Evolutionary conservation across 2,797 vertebrate genomes (phyloP).

Genomic region (Propithecus deckenii): DNA sequence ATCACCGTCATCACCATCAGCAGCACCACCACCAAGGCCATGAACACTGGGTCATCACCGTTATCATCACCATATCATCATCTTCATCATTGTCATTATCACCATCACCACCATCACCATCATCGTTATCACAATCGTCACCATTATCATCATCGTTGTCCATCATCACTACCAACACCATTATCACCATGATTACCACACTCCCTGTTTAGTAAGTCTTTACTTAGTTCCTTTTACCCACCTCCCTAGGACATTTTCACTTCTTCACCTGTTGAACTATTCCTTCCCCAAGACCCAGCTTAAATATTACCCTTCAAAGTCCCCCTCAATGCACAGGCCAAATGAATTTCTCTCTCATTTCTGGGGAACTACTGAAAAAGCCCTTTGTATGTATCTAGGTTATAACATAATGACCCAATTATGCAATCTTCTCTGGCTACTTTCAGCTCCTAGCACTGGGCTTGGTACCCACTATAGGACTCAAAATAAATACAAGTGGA

Average conservation of each 20-base stretch:
- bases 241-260: neutral
- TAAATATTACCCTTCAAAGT: neutral
- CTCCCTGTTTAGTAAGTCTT: neutral
- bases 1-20: neutral
- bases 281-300: neutral
- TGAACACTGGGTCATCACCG: neutral
- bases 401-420: conserved; percentile 26
- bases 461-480: neutral
- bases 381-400: neutral
- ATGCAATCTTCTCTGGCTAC: neutral
- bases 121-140: too few species aligned
- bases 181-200: neutral
- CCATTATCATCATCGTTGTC: neutral
- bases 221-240: neutral
- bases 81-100: too few species aligned
- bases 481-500: conserved; percentile 34
- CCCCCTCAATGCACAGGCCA: neutral
- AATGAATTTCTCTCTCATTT: conserved; percentile 22
- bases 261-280: neutral
- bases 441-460: neutral
- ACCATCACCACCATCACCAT: neutral
- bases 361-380: neutral
- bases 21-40: neutral
- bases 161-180: neutral
- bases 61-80: neutral